These are phyloP conservation scores for Haemorhous mexicanus DNA, from an alignment of 2,113 vertebrate species.

Conservation along the genomic window DNA sequence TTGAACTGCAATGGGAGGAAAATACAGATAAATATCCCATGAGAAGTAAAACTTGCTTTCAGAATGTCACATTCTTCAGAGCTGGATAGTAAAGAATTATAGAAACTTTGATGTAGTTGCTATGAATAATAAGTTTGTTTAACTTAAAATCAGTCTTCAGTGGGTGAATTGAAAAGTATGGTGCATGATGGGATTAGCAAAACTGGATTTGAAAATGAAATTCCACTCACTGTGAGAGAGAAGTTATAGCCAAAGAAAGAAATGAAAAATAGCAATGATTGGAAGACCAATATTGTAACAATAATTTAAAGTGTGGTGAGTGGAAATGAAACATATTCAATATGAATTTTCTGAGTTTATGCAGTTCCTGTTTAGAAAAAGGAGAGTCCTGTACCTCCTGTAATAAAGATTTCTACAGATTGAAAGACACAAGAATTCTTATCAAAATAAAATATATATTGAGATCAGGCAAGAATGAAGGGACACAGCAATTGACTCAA, in stretches of 20 bases:
- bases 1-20: not conserved
- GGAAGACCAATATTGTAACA: not conserved
- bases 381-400: not conserved
- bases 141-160: not conserved
- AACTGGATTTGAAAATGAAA: constrained; percentile 3
- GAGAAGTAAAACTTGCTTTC: not conserved
- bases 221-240: not conserved
- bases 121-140: not conserved
- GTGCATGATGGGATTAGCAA: not conserved
- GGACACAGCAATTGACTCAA: not conserved
- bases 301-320: not conserved
- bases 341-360: not conserved
- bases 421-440: not conserved
- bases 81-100: not conserved
- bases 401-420: not conserved
- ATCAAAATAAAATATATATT: not conserved
- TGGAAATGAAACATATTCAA: not conserved
- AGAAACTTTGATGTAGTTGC: not conserved
- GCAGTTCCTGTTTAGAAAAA: not conserved
- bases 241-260: not conserved
- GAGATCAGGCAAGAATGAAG: not conserved
- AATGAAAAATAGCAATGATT: not conserved
- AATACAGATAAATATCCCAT: not conserved
- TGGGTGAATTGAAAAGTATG: not conserved
- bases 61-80: not conserved